Base-by-base conservation (phyloP, 2,797 vertebrate species). In the Manis crassicaudata region DNA sequence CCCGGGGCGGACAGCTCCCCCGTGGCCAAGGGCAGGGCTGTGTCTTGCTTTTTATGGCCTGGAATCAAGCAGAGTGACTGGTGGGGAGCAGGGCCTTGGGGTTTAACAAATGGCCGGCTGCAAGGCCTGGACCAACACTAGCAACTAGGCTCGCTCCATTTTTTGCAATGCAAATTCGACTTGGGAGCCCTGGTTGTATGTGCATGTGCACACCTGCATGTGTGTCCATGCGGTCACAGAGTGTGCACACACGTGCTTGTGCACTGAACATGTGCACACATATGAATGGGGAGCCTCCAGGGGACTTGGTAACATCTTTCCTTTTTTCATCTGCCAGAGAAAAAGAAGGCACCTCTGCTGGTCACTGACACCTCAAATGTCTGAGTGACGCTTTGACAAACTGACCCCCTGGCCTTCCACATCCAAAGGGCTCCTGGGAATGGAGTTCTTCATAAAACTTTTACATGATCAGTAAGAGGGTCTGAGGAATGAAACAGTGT, bases 171-270 rank as follows among this genome's bases (percentile, higher is more conserved):
- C 17, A 40, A 12, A 12, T 63, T 65, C 72, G 60, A 46, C 43
- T 20, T 2, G 32, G 27, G 29, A 32, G 73, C 29, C 73, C 50
- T 14, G 76, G 46, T 1, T 76, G 58, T 20, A 35, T 18, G 29
- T 25, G 9, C 8, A 7, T 29, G 58, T 3, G 5, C 29, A 6
- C 8, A 50, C 52, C 37, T 50, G 81, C 7, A 0, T 2, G 16
- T 3, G 62, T n/a, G 79, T n/a, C 4, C 0, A 14, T 0, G 11
- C 0, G 18, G 77, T 35, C 85, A 82, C 16, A 32, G 0, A 12
- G 46, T 2, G 16, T 77, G 32, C 27, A 29, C 0, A 25, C 20
- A 50, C 14, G 18, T 37, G 23, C 7, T 7, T 6, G n/a, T 7
- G 27, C 62, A 43, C 6, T 7, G 43, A 43, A 46, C 43, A 67